phyloP scores from a whole-genome alignment of 2,797 vertebrate species.

The Sebastiscus albofasciatus region DNA sequence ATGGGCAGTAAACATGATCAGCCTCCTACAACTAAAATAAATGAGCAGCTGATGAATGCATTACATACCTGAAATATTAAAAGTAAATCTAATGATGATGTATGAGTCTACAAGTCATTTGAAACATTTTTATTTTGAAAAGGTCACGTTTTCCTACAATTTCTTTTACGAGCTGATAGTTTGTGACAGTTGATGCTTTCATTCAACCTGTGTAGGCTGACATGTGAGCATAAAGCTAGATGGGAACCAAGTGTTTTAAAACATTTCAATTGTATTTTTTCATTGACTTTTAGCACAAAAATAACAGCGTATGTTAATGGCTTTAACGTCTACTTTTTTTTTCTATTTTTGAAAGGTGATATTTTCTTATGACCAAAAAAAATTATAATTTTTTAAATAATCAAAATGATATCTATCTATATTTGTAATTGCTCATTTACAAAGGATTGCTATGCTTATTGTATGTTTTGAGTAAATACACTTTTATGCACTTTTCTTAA shows the following conservation, averaged over 20 bases:
- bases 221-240: neutral
- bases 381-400: neutral
- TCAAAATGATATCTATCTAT: neutral
- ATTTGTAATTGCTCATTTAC: conserved; percentile 3
- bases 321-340: neutral
- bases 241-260: neutral
- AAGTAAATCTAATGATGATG: neutral
- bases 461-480: conserved; percentile 3
- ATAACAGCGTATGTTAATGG: neutral
- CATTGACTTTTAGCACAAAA: neutral
- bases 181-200: neutral
- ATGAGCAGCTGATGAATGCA: neutral
- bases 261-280: neutral
- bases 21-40: neutral
- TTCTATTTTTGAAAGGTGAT: neutral
- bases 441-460: conserved; percentile 10
- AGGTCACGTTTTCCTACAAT: neutral
- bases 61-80: neutral
- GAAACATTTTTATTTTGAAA: neutral
- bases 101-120: neutral
- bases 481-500: conserved; percentile 46
- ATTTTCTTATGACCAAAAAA: conserved; percentile 2
- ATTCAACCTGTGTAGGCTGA: neutral
- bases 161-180: neutral
- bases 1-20: neutral